Conservation (phyloP, 2,888 invertebrate species). For the Minunthozetes semirufus region DNA sequence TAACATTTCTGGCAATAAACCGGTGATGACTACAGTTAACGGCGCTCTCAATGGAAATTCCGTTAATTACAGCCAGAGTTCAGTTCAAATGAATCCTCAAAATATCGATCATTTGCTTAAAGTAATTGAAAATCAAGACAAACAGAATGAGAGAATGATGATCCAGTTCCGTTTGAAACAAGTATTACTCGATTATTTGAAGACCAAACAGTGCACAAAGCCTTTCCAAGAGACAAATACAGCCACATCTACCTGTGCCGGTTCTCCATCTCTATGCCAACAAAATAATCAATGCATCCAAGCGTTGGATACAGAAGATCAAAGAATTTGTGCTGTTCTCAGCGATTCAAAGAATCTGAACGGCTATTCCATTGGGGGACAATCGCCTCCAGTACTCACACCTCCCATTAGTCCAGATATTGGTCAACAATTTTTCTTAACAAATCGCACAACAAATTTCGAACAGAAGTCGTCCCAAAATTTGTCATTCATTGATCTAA, state of each 20-base stretch:
- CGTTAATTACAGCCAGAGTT: not conserved
- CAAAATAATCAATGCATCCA: not conserved
- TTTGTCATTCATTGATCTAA: not conserved
- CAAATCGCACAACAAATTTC: not conserved
- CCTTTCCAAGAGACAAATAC: not conserved
- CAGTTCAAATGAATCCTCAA: not conserved
- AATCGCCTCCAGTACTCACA: not conserved
- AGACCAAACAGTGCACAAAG: not conserved
- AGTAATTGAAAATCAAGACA: conserved; percentile 1
- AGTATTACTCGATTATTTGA: conserved; percentile 12
- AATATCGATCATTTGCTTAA: not conserved
- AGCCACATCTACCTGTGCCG: not conserved
- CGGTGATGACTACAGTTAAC: not conserved
- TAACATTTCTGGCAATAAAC: not conserved
- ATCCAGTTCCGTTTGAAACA: not conserved
- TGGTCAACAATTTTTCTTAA: not conserved
- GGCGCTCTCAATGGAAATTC: not conserved
- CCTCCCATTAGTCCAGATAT: not conserved
- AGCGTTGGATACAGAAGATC: not conserved
- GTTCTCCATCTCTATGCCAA: not conserved
- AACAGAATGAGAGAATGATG: not conserved
- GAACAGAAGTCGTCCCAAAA: not conserved
- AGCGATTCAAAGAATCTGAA: not conserved
- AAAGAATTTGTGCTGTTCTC: not conserved
- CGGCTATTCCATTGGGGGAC: not conserved